Evolutionary conservation across 2,113 vertebrate genomes (phyloP), one percentile per base, ranked within the genome.

Genomic region (Solea solea): DNA sequence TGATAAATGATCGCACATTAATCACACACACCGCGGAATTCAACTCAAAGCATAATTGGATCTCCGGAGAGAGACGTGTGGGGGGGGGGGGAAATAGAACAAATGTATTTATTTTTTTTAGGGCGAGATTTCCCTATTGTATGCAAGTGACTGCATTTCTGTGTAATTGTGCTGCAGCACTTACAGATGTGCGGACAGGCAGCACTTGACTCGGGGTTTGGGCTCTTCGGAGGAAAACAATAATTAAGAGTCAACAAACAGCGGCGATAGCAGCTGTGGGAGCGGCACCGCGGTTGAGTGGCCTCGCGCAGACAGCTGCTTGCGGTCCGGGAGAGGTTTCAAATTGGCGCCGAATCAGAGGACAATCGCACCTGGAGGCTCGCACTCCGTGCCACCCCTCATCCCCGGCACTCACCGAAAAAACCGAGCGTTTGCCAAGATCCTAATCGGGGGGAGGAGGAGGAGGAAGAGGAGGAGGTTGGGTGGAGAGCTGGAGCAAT

Each of bases 201-300:
- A 63, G 61, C 78, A 73, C 82, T 83, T 75, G 79, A 86, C 78
- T 81, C 61, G 57, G 58, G 68, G 49, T 86, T 82, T 87, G 67
- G 63, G 78, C 69, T 82, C 72, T 57, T 39, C 21, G 9, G 50
- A 82, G 80, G 70, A 90, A 92, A 91, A 90, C 85, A 91, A 79
- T 90, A 91, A 92, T 91, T 91, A 91, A 72, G 69, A 82, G 65
- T 72, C 82, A 89, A 84, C 81, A 84, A 88, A 86, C 82, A 79
- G 69, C 58, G 46, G 53, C 21, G 72, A 57, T 62, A 78, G 34
- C 80, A 79, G 83, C 54, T 80, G 68, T 54, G 51, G 40, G 63
- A 77, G 80, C 67, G 15, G 25, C 44, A 4, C 60, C 58, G 80
- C 58, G 73, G 76, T 39, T 40, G 76, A 78, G 69, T 42, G 66